Evolutionary conservation across 1,140 invertebrate genomes (phyloP).

Genomic region (Octopus bimaculoides): DNA sequence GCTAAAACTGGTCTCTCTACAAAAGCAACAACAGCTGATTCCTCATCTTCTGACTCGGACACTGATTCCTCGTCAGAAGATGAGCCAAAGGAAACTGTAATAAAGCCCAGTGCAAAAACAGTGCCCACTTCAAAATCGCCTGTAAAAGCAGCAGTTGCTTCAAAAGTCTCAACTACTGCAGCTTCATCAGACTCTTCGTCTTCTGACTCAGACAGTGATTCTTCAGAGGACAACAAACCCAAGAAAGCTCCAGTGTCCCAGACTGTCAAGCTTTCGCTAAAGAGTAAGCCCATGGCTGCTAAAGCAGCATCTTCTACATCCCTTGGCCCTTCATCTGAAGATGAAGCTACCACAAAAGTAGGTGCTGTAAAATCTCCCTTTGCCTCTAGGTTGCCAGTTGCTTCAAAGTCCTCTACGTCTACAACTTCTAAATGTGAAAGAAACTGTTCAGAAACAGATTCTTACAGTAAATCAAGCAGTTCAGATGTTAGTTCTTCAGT

Average conservation of each 20-base stretch:
- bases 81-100: neutral
- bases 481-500: conserved; percentile 27
- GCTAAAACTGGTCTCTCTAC: no score
- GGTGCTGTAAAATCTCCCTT: neutral
- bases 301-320: conserved; percentile 13
- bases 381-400: neutral
- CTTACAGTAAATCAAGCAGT: conserved; percentile 16
- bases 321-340: neutral
- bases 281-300: neutral
- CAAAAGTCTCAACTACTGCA: conserved; percentile 12
- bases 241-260: conserved; percentile 8
- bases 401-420: conserved; percentile 18
- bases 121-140: conserved; percentile 14
- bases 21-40: neutral
- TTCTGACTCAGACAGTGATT: conserved; percentile 16
- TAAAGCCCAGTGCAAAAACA: conserved; percentile 9
- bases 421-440: conserved; percentile 21
- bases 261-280: neutral
- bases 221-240: conserved; percentile 16
- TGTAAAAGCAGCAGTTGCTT: conserved; percentile 11
- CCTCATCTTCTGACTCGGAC: conserved; percentile 7
- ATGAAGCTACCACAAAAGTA: neutral
- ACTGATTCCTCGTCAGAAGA: conserved; percentile 16
- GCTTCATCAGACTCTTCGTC: conserved; percentile 14
- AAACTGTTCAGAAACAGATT: conserved; percentile 11